phyloP scores from a whole-genome alignment of 2,888 invertebrate species.

The Neoascia interrupta region DNA sequence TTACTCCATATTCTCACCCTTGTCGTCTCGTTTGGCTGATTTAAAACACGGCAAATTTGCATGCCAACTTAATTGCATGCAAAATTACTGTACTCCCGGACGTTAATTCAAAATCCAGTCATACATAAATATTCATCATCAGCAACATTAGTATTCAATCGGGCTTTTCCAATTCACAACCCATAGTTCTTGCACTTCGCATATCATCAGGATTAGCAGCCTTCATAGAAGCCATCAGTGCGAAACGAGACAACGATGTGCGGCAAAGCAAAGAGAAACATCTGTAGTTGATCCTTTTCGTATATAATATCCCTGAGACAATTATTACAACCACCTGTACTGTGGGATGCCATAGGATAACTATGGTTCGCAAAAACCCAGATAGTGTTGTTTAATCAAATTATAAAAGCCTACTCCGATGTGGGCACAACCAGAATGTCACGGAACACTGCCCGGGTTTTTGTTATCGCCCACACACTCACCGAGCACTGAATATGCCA shows the following conservation, averaged over 20 bases:
- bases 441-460: no score
- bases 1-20: background rate
- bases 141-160: slow-evolving; percentile 55
- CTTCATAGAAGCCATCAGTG: slow-evolving; percentile 9
- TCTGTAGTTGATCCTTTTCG: background rate
- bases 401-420: no score
- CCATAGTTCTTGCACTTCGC: slow-evolving; percentile 27
- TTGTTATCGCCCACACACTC: slow-evolving; percentile 8
- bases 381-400: slow-evolving; percentile 1
- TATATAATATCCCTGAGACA: no score
- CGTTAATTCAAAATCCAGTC: slow-evolving; percentile 47
- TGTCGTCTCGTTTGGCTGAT: slow-evolving; percentile 19
- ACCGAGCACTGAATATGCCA: slow-evolving; percentile 3
- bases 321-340: no score
- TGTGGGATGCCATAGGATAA: background rate
- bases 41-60: slow-evolving; percentile 40
- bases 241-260: slow-evolving; percentile 11
- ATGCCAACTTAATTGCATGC: slow-evolving; percentile 51
- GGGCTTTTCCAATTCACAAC: slow-evolving; percentile 46
- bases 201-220: slow-evolving; percentile 44
- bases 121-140: slow-evolving; percentile 57
- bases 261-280: background rate
- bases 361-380: background rate
- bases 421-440: no score
- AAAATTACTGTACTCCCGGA: slow-evolving; percentile 44